A percentile compares a stretch with the other conserved stretches of the same genome.
Conservation (phyloP, 2,113 vertebrate species). For the Cryptomyrus ogoouensis region DNA sequence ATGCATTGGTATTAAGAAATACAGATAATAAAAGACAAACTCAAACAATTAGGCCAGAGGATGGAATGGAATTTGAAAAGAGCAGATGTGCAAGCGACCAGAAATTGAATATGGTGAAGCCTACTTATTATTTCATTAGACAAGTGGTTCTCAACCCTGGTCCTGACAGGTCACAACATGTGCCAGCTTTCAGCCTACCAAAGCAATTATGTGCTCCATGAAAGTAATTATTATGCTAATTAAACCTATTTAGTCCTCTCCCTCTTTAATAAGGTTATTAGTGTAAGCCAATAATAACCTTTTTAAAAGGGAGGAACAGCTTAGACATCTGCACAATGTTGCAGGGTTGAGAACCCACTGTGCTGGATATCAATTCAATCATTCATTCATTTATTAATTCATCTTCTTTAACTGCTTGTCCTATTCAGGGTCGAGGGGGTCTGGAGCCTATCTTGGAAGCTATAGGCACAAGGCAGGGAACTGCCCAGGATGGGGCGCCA, state of each 20-base stretch:
- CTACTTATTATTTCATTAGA: neutral
- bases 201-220: conserved; percentile 4
- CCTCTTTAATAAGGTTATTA: neutral
- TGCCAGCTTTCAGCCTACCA: neutral
- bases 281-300: neutral
- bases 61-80: neutral
- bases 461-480: neutral
- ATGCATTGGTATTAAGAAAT: neutral
- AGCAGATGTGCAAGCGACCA: neutral
- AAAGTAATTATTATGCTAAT: conserved; percentile 11
- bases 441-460: neutral
- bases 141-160: neutral
- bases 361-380: neutral
- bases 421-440: neutral
- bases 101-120: neutral
- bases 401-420: neutral
- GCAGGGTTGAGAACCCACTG: neutral
- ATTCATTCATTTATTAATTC: neutral
- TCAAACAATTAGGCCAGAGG: neutral
- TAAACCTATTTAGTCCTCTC: neutral
- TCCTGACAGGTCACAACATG: neutral
- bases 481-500: neutral
- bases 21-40: neutral
- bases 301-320: neutral
- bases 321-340: neutral